Conservation (phyloP, 2,797 vertebrate genomes). For the Onychomys leucogaster region DNA sequence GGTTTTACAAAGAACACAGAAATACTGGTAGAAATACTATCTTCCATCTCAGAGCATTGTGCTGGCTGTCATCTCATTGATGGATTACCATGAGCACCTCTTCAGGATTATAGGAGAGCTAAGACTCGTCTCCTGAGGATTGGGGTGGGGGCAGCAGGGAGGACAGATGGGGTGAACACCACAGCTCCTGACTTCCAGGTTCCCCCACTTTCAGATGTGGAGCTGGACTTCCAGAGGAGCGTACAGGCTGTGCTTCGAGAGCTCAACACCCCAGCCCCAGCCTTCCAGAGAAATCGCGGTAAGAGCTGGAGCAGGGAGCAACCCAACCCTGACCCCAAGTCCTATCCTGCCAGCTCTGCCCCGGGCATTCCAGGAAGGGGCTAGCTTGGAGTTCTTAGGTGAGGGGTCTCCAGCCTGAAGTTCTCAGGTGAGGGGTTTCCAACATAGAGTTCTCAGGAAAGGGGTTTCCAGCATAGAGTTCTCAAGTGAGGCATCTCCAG, state of each 20-base stretch:
- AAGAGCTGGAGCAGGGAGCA: neutral
- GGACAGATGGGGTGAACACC: neutral
- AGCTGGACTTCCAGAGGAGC: slow-evolving; percentile 93
- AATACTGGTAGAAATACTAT: neutral
- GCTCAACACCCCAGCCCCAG: slow-evolving; percentile 85
- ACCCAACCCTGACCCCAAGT: rapidly evolving
- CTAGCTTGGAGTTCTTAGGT: too few relatives aligned
- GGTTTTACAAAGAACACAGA: neutral
- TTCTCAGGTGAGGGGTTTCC: rapidly evolving
- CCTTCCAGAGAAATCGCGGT: slow-evolving; percentile 91
- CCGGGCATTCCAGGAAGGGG: rapidly evolving
- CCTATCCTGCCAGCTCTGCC: neutral
- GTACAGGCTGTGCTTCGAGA: slow-evolving; percentile 93
- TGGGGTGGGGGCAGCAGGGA: neutral
- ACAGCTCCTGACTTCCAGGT: neutral
- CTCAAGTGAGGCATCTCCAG: too few relatives aligned
- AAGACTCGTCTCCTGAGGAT: neutral
- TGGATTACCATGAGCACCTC: neutral
- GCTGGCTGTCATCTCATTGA: neutral
- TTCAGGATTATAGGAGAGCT: neutral
- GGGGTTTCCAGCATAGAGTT: neutral
- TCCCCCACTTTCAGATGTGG: slow-evolving; percentile 80
- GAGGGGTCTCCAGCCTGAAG: too few relatives aligned
- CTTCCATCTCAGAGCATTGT: neutral
- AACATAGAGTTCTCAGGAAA: rapidly evolving